phyloP scores from a whole-genome alignment of 2,888 invertebrate species.

The Ornithoptera priamus region DNA sequence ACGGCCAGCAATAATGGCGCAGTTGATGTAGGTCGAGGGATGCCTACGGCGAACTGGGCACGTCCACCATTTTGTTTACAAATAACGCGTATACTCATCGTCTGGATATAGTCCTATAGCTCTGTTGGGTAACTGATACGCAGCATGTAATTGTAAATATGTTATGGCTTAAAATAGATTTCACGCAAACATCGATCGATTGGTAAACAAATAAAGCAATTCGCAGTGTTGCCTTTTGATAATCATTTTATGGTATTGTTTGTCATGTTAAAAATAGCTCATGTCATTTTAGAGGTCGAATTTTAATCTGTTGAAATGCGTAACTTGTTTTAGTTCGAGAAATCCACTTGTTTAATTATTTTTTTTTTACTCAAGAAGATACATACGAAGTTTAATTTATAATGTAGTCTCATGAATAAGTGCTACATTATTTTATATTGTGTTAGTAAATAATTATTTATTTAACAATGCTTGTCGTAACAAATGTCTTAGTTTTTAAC shows the following conservation, averaged over 20 bases:
- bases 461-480: too few species aligned
- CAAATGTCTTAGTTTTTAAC: not conserved
- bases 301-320: not conserved
- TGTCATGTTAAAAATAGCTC: not conserved
- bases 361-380: not conserved
- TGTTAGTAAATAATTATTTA: too few species aligned
- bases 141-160: conserved; percentile 23
- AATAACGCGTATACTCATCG: conserved; percentile 23
- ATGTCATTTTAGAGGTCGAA: not conserved
- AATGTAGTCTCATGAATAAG: not conserved
- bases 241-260: conserved; percentile 3
- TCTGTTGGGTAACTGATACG: conserved; percentile 15
- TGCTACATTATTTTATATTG: too few species aligned
- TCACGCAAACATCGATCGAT: not conserved
- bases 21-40: conserved; percentile 31
- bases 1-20: conserved; percentile 29
- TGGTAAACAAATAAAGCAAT: conserved; percentile 1
- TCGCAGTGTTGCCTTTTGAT: conserved; percentile 8
- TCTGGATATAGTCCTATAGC: conserved; percentile 9
- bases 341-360: not conserved
- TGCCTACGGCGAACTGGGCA: conserved; percentile 26
- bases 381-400: not conserved
- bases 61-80: conserved; percentile 30
- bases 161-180: conserved; percentile 14
- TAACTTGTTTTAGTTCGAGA: not conserved